Evolutionary conservation across 2,888 invertebrate species (phyloP).

Genomic region (Gymnoscelis rufifasciata): DNA sequence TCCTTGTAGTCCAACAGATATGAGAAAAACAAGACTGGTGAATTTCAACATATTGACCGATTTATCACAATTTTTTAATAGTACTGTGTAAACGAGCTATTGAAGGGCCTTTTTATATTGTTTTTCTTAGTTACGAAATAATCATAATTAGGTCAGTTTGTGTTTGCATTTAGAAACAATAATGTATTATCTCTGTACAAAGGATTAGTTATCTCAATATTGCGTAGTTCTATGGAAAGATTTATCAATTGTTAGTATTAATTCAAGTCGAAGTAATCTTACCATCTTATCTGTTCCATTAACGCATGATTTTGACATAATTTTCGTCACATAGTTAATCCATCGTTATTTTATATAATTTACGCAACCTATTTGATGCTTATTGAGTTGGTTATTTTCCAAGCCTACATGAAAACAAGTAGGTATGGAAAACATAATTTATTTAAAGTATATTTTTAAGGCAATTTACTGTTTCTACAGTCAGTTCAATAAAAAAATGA

Average conservation of each 20-base stretch:
- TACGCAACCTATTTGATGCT: constrained; percentile 23
- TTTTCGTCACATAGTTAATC: constrained; percentile 35
- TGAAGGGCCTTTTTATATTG: constrained; percentile 21
- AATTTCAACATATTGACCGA: constrained; percentile 25
- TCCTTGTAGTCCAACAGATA: constrained; percentile 15
- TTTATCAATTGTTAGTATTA: constrained; percentile 21
- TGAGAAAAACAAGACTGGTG: constrained; percentile 19
- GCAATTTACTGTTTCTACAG: no score
- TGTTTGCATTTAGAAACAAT: constrained; percentile 22
- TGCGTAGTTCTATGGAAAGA: constrained; percentile 15
- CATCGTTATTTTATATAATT: constrained; percentile 28
- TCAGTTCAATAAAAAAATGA: no score
- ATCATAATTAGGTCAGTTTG: constrained; percentile 25
- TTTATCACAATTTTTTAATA: constrained; percentile 8
- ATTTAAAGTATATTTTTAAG: no score
- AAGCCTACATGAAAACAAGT: neutral
- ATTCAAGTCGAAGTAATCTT: constrained; percentile 24
- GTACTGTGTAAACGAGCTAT: constrained; percentile 5
- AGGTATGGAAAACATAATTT: neutral
- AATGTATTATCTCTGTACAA: constrained; percentile 20
- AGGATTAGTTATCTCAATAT: constrained; percentile 20
- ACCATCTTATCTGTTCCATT: constrained; percentile 30
- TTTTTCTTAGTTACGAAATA: constrained; percentile 20
- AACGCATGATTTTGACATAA: constrained; percentile 32
- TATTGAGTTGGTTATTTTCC: constrained; percentile 29